Conservation (phyloP, 2,797 vertebrate genomes). For the Otolemur crassicaudatus region DNA sequence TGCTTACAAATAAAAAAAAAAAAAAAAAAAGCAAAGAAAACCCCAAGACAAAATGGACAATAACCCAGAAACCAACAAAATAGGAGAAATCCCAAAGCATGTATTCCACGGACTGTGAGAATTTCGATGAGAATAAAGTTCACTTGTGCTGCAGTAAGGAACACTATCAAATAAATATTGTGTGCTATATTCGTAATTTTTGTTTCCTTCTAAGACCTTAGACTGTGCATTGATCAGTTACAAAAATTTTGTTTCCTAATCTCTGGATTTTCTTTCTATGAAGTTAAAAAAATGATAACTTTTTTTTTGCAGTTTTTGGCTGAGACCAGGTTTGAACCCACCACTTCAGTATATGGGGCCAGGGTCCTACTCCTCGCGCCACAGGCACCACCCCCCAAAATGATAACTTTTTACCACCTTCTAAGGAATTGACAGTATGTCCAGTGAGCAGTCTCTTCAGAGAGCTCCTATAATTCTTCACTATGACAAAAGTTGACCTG, state of each 20-base stretch:
- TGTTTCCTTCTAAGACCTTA: conserved; percentile 9
- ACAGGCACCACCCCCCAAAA: too few relatives aligned
- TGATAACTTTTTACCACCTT: not conserved
- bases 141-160: conserved; percentile 31
- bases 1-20: not conserved
- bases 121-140: conserved; percentile 40
- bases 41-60: not conserved
- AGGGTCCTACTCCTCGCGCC: too few relatives aligned
- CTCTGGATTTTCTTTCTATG: conserved; percentile 33
- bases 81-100: not conserved
- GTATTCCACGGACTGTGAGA: not conserved
- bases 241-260: conserved; percentile 28
- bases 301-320: too few relatives aligned
- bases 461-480: conserved; percentile 5
- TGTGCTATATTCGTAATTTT: not conserved
- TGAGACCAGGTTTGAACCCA: too few relatives aligned
- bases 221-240: not conserved
- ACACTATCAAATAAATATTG: not conserved
- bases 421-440: not conserved
- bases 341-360: too few relatives aligned
- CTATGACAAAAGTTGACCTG: not conserved
- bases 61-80: conserved; percentile 1
- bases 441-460: not conserved
- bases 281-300: not conserved
- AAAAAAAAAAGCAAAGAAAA: not conserved